Base-by-base conservation (phyloP, 2,888 invertebrate genomes). In the Anthrax anthrax region DNA sequence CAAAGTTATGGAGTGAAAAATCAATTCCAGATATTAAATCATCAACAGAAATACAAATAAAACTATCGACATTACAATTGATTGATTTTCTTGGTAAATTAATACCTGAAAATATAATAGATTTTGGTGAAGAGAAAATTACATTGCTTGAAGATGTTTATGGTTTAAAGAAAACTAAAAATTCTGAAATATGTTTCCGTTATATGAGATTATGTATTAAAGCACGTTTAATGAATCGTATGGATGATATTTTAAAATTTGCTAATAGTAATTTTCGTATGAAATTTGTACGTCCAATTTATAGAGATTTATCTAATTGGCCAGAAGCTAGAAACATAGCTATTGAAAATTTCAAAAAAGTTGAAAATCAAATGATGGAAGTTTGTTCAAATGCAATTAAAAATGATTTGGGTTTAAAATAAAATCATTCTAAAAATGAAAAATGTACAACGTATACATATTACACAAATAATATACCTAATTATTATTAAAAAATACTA, bases 251-350 rank as follows among this genome's bases (percentile, higher is more conserved):
- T 2, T 70, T 94, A 46, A 63, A 76, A 18, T 92, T 94, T 71
- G 78, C 89, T 10, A 87, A 84, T 54, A 75, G 77, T 17, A 81
- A 87, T 60, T 94, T 94, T 34, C 76, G 95, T 46, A 87, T 94
- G 86, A 95, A 95, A 65, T 95, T 80, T 68, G 82, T 87, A 2
- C 74, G 89, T 32, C 91, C 94, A 3, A 72, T 95, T 42, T 94
- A 90, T 67, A 78, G 86, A 50, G 89, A 88, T 60, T 70, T 92
- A 48, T 85, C 81, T 55, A 73, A 70, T 1, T 92, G 91, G 92
- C 79, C 83, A 50, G 77, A 75, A 18, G 76, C 79, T 0, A 74
- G 84, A 50, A 68, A 73, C 2, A 64, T 60, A 51, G 82, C 90
- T 1, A 73, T 90, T 41, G 73, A 79, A 27, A 85, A 82, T 57